Evolutionary conservation across 1,140 invertebrate species (phyloP).

Genomic region (Papilio helenus): DNA sequence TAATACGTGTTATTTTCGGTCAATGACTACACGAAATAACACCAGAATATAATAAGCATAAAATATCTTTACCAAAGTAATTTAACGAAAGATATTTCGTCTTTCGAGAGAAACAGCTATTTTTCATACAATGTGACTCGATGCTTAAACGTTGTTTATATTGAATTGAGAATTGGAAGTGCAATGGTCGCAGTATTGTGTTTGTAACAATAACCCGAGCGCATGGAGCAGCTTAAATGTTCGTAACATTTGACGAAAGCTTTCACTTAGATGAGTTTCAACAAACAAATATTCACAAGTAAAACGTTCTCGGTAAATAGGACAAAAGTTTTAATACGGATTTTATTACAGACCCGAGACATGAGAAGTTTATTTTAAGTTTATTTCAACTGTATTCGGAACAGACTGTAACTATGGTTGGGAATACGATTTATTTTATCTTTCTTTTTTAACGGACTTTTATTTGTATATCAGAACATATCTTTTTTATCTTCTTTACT

Average conservation of each 20-base stretch:
- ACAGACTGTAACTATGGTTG: not conserved
- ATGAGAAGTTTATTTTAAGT: not conserved
- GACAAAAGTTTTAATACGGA: constrained; percentile 16
- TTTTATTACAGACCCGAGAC: not conserved
- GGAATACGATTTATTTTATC: not conserved
- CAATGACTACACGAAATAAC: too few species aligned
- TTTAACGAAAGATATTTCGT: not conserved
- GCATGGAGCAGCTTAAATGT: not conserved
- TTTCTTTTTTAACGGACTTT: not conserved
- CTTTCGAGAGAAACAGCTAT: not conserved
- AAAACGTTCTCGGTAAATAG: constrained; percentile 23
- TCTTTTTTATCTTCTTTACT: too few species aligned
- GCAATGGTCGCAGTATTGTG: not conserved
- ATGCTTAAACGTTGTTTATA: not conserved
- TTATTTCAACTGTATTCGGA: not conserved
- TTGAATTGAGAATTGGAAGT: constrained; percentile 3
- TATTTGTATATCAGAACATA: not conserved
- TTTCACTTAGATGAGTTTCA: constrained; percentile 22
- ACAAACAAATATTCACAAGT: constrained; percentile 24
- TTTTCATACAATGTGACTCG: not conserved
- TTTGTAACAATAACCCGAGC: constrained; percentile 2
- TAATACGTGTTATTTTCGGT: too few species aligned
- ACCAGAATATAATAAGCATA: too few species aligned
- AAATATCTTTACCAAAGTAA: not conserved
- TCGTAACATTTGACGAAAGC: constrained; percentile 21